Base-by-base conservation (phyloP, 2,888 invertebrate species). In the Lutraria lutraria region DNA sequence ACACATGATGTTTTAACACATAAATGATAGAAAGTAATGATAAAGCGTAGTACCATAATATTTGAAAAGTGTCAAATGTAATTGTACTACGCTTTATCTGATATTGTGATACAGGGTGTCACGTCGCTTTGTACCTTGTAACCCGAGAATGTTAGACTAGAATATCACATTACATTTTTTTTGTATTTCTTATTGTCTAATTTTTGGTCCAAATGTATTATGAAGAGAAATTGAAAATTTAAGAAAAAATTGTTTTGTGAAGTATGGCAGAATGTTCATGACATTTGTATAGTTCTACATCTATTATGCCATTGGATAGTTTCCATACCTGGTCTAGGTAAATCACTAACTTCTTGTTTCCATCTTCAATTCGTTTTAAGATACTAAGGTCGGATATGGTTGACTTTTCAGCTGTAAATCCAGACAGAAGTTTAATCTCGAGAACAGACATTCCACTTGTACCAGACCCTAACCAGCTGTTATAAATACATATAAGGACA, bases 241-340 rank as follows among this genome's bases (percentile, higher is more conserved):
- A n/a, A n/a, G n/a, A n/a, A n/a, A n/a, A n/a, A n/a, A n/a, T n/a
- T n/a, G n/a, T n/a, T n/a, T n/a, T n/a, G n/a, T n/a, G n/a, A n/a
- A n/a, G n/a, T n/a, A n/a, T n/a, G n/a, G 56, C 13, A 56, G 21
- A 56, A 6, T 6, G 56, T 6, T 19, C 21, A 56, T 13, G 1
- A 19, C 2, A 6, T 2, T 16, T 56, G 19, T 6, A 6, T 56
- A 3, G 13, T 56, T 56, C 15, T 56, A 13, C 12, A 19, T 12
- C 56, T 6, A 13, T 19, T 3, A 6, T 16, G 56, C 3, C 15
- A 19, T 56, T 21, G 21, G 56, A 56, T 56, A 21, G 68, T 68
- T 43, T 53, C 53, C 68, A 88, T 89, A 97, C 97, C 94, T 96
- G 94, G 89, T 97, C 97, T 91, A 97, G 96, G 92, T 97, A 97